phyloP scores from a whole-genome alignment of 2,797 vertebrate species.

The Manis javanica region DNA sequence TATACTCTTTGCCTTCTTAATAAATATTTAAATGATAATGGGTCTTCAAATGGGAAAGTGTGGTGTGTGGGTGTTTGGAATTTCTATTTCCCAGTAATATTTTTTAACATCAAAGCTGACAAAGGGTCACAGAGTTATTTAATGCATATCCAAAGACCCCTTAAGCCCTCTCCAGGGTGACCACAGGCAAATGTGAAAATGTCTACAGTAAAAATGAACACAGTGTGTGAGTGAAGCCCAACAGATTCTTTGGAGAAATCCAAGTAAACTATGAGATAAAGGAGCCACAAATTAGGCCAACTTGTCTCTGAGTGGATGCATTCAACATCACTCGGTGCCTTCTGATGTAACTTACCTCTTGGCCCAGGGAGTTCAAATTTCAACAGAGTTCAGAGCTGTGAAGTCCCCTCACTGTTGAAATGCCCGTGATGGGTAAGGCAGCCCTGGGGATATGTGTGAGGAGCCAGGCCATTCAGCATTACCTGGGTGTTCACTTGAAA shows the following conservation, averaged over 20 bases:
- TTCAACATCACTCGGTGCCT: background rate
- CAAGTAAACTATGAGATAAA: background rate
- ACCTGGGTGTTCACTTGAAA: background rate
- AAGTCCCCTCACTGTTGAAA: background rate
- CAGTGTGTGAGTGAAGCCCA: background rate
- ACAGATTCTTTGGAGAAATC: background rate
- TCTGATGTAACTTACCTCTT: background rate
- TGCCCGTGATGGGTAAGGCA: background rate
- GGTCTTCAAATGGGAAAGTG: background rate
- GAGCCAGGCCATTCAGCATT: background rate
- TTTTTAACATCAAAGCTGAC: background rate
- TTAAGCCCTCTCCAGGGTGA: background rate
- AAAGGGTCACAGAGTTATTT: background rate
- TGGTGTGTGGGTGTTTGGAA: background rate
- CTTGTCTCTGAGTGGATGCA: background rate
- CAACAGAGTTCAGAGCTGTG: background rate
- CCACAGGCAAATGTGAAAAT: background rate
- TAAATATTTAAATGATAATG: slow-evolving; percentile 35
- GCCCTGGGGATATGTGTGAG: background rate
- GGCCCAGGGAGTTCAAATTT: background rate
- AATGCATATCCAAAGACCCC: background rate
- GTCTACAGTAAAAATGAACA: background rate
- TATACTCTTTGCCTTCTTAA: background rate
- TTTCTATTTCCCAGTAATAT: background rate
- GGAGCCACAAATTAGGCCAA: background rate